These are phyloP conservation scores for Sebastes oblongus DNA, from an alignment of 2,797 vertebrate genomes.

Conservation along the genomic window DNA sequence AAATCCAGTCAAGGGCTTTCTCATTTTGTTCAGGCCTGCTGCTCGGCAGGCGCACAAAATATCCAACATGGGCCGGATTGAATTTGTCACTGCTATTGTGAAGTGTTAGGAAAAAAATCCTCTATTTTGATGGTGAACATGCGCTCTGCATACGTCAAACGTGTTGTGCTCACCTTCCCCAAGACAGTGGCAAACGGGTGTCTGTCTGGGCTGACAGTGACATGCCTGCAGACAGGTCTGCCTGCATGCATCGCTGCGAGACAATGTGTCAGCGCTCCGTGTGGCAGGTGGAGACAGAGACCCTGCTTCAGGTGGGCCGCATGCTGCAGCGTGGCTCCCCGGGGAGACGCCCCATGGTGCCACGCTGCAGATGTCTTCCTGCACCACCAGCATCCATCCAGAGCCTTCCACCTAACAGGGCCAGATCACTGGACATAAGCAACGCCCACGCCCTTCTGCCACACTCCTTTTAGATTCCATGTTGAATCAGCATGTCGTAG, in stretches of 20 bases:
- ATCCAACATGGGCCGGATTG: constrained; percentile 22
- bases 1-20: constrained; percentile 68
- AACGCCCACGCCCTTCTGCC: constrained; percentile 67
- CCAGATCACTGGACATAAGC: constrained; percentile 47
- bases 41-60: constrained; percentile 47
- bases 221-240: constrained; percentile 51
- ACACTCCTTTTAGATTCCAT: constrained; percentile 45
- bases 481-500: constrained; percentile 49
- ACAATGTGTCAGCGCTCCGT: constrained; percentile 44
- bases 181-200: constrained; percentile 43
- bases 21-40: constrained; percentile 51
- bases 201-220: constrained; percentile 45
- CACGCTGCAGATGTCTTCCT: constrained; percentile 42
- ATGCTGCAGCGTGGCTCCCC: constrained; percentile 28
- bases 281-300: constrained; percentile 56
- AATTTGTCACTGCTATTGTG: constrained; percentile 40
- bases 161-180: constrained; percentile 14
- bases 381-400: constrained; percentile 19
- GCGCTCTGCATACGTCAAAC: constrained; percentile 20
- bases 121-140: constrained; percentile 30
- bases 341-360: constrained; percentile 11
- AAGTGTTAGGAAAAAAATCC: constrained; percentile 32
- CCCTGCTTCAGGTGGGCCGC: constrained; percentile 58
- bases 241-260: constrained; percentile 46
- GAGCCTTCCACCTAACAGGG: constrained; percentile 52